A percentile compares a stretch with the other conserved stretches of the same genome.
Conservation (phyloP, 2,113 vertebrate species). For the Pleuronectes platessa region DNA sequence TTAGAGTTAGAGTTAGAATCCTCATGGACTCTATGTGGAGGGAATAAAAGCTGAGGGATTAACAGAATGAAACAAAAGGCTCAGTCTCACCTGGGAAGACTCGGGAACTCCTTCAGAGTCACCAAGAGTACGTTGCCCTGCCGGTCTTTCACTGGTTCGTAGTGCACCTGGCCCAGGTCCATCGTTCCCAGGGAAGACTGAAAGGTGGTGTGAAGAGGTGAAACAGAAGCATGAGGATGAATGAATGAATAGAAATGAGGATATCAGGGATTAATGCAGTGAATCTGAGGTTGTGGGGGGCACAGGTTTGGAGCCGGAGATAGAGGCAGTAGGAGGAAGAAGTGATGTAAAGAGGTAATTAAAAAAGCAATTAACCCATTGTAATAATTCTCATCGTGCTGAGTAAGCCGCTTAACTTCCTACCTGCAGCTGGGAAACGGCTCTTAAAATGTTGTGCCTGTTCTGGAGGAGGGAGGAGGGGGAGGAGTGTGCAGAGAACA, state of each 20-base stretch:
- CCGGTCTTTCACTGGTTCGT: conserved; percentile 82
- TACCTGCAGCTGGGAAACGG: conserved; percentile 84
- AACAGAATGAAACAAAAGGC: neutral
- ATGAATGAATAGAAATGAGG: conserved; percentile 26
- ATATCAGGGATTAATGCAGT: conserved; percentile 13
- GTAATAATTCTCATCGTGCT: conserved; percentile 35
- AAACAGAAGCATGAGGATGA: conserved; percentile 26
- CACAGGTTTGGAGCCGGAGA: neutral
- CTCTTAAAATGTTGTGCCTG: conserved; percentile 82
- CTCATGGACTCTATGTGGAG: neutral
- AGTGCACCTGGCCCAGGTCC: conserved; percentile 83
- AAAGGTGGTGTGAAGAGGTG: neutral
- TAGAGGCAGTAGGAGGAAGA: conserved; percentile 27
- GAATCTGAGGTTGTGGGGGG: conserved; percentile 1
- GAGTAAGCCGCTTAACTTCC: conserved; percentile 51
- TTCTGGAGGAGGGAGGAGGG: conserved; percentile 84
- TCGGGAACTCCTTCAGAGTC: conserved; percentile 76
- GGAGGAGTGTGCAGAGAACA: conserved; percentile 79
- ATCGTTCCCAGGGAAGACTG: conserved; percentile 78
- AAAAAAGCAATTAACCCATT: conserved; percentile 62
- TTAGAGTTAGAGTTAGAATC: neutral
- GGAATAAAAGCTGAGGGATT: neutral
- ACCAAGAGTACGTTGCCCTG: conserved; percentile 83
- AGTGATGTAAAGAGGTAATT: conserved; percentile 48
- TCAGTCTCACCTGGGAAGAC: conserved; percentile 56